These are phyloP conservation scores for Rhinolophus sinicus DNA, from an alignment of 2,113 vertebrate genomes.

Conservation along the genomic window DNA sequence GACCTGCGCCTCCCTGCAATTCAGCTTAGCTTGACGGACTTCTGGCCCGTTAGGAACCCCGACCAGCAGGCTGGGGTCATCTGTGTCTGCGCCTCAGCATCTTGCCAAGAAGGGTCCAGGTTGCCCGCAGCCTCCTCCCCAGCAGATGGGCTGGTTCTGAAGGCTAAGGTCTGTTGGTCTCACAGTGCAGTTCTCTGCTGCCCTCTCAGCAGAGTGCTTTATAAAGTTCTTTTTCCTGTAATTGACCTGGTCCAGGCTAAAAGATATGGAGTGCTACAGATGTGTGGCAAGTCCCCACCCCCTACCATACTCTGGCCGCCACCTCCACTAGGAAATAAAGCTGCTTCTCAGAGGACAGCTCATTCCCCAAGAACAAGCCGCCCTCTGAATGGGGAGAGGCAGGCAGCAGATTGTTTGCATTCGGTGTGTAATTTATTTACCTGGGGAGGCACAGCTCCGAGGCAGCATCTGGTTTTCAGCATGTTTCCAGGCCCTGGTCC, in stretches of 20 bases:
- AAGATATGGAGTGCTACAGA: neutral
- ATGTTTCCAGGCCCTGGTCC: neutral
- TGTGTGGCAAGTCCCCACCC: rapidly evolving
- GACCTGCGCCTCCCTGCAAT: neutral
- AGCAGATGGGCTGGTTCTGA: neutral
- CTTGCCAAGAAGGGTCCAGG: neutral
- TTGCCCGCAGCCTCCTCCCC: rapidly evolving
- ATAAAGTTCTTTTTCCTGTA: neutral
- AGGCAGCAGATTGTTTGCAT: conserved; percentile 54
- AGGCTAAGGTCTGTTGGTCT: neutral
- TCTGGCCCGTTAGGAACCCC: neutral
- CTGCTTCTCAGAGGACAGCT: neutral
- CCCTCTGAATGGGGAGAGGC: neutral
- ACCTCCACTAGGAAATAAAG: neutral
- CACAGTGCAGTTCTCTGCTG: rapidly evolving
- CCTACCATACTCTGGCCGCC: neutral
- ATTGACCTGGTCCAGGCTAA: neutral
- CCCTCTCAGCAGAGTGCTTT: neutral
- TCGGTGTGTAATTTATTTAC: conserved; percentile 62
- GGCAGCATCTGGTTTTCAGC: conserved; percentile 21
- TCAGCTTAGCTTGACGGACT: neutral
- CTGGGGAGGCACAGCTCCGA: neutral
- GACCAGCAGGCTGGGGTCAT: neutral
- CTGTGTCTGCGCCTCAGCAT: neutral
- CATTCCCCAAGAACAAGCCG: rapidly evolving